Conservation (phyloP, 2,888 invertebrate genomes). For the Ptychoptera contaminata region DNA sequence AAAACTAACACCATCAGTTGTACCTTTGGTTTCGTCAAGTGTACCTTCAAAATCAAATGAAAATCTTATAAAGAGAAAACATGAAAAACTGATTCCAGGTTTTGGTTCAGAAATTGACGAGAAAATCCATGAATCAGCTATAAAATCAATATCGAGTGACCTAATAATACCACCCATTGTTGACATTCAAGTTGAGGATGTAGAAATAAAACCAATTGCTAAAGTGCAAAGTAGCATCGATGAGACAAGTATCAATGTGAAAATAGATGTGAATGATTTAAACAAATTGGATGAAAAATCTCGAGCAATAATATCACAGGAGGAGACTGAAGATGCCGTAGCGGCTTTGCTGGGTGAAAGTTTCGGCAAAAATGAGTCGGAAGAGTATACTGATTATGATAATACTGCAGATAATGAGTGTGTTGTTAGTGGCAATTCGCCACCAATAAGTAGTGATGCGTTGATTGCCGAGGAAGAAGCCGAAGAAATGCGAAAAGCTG, state of each 20-base stretch:
- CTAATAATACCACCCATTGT: constrained; percentile 29
- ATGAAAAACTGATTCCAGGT: constrained; percentile 42
- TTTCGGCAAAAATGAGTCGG: constrained; percentile 45
- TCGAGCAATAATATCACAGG: constrained; percentile 72
- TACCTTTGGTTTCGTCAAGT: constrained; percentile 13
- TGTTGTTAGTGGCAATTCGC: constrained; percentile 35
- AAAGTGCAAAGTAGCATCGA: constrained; percentile 14
- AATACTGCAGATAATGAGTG: constrained; percentile 31
- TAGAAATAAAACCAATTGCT: constrained; percentile 17
- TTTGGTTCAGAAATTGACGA: constrained; percentile 50
- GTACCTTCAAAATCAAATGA: constrained; percentile 20
- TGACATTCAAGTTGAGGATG: constrained; percentile 23
- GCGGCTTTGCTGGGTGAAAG: constrained; percentile 77
- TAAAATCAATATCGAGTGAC: constrained; percentile 57
- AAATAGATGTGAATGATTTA: constrained; percentile 46
- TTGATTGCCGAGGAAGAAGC: constrained; percentile 52
- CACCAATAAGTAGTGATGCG: constrained; percentile 28
- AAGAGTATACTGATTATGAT: constrained; percentile 40
- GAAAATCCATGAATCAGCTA: constrained; percentile 60
- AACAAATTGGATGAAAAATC: constrained; percentile 58
- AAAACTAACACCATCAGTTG: constrained; percentile 33
- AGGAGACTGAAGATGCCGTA: constrained; percentile 85
- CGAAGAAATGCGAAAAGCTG: constrained; percentile 71
- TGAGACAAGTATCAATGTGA: constrained; percentile 29
- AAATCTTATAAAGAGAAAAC: constrained; percentile 1